Percentiles rank a stretch among this genome's conserved stretches.
Evolutionary conservation across 2,797 vertebrate species (phyloP).

Genomic region (Poecilia velifera): DNA sequence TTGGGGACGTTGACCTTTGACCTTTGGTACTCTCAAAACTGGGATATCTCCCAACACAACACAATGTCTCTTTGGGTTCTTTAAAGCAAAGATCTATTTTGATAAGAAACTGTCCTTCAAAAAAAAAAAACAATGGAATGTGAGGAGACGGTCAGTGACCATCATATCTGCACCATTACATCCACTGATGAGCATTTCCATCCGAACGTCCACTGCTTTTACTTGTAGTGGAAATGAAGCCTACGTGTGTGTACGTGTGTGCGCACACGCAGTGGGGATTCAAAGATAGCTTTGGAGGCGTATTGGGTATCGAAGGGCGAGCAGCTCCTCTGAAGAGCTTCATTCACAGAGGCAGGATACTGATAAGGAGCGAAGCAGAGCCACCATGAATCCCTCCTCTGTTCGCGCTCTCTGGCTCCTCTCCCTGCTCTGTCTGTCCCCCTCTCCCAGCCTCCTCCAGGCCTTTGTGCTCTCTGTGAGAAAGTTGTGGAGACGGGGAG

Average conservation of each 20-base stretch:
- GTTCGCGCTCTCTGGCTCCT: conserved; percentile 77
- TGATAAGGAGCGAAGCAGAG: conserved; percentile 80
- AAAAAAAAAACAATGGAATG: not conserved
- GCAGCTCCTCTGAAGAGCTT: conserved; percentile 76
- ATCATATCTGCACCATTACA: conserved; percentile 7
- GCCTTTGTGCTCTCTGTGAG: conserved; percentile 91
- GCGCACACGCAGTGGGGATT: conserved; percentile 31
- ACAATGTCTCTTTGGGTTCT: not conserved
- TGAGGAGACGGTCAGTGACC: not conserved
- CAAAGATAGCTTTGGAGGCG: conserved; percentile 71
- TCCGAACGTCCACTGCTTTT: conserved; percentile 8
- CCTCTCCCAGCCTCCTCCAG: conserved; percentile 45
- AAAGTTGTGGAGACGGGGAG: conserved; percentile 84
- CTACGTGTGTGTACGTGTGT: conserved; percentile 24
- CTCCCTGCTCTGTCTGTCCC: conserved; percentile 39
- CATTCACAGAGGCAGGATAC: conserved; percentile 78
- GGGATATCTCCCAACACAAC: not conserved
- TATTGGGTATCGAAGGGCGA: conserved; percentile 71
- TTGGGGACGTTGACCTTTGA: not conserved
- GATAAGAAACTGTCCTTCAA: not conserved
- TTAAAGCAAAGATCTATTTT: not conserved
- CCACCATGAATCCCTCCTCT: conserved; percentile 89
- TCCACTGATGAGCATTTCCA: not conserved
- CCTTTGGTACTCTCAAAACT: not conserved
- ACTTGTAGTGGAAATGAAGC: conserved; percentile 32